Base-by-base conservation (phyloP, 2,113 vertebrate species). In the Podarcis cretensis region DNA sequence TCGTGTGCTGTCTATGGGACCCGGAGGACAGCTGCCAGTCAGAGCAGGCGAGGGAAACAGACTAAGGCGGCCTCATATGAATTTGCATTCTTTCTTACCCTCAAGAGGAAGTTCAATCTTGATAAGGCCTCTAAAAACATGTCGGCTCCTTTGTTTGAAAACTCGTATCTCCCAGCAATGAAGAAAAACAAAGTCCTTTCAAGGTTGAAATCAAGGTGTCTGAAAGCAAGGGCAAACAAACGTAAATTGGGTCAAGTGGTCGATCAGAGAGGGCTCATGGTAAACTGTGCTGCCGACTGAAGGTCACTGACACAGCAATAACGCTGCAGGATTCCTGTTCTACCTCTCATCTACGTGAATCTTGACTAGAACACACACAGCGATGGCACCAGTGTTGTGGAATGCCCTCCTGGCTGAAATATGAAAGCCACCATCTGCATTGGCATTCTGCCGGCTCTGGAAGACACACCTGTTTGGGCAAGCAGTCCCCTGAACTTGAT, bases 101-200 rank as follows among this genome's bases (percentile, higher is more conserved):
- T 96, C 48, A 99, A 96, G 43, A 99, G 95, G 95, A 99, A 99
- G 92, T 99, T 99, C 66, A 99, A 95, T 95, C 98, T 98, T 93
- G 98, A 98, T 90, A 99, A 97, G 1, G 99, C 97, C 92, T 99
- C 99, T 30, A 99, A 95, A 94, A 99, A 99, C 91, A 99, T 97
- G 93, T 99, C 99, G 3, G 98, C 99, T 91, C 99, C 98, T 93
- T 99, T 99, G 96, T 99, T 99, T 66, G 98, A 98, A 97, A 99
- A 99, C 88, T 99, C 99, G 0, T 99, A 99, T 76, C 98, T 98
- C 30, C 99, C 99, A 40, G 99, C 98, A 43, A 99, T 99, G 97
- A 99, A 99, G 95, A 99, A 98, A 95, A 98, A 98, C 21, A 99
- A 97, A 0, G 99, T 98, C 93, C 98, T 99, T 20, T 99, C 99